A percentile compares a stretch with the other conserved stretches of the same genome.
phyloP scores from a whole-genome alignment of 2,113 vertebrate species.

The Mirounga angustirostris region DNA sequence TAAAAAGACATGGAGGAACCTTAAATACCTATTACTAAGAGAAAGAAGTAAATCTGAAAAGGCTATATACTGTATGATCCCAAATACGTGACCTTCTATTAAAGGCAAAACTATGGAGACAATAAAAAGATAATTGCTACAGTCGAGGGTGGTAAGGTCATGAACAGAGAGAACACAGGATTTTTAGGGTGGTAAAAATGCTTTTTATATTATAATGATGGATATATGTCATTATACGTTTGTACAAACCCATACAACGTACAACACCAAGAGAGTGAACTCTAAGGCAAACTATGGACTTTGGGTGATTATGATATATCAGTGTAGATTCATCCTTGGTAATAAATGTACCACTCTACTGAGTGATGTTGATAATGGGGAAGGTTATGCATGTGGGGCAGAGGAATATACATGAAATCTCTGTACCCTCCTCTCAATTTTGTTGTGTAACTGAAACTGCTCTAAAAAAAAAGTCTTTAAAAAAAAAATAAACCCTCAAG shows the following conservation, averaged over 20 bases:
- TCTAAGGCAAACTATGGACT: neutral
- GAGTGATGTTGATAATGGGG: neutral
- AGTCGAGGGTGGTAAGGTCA: neutral
- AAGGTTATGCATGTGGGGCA: neutral
- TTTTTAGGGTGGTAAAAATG: neutral
- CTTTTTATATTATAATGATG: neutral
- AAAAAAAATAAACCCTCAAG: neutral
- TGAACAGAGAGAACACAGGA: neutral
- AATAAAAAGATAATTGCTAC: neutral
- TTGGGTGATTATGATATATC: neutral
- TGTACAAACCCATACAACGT: neutral
- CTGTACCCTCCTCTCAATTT: neutral
- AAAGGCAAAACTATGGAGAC: neutral
- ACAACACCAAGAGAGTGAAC: neutral
- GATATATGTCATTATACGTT: neutral
- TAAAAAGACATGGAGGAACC: neutral
- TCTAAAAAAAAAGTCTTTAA: neutral
- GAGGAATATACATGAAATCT: neutral
- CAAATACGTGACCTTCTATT: neutral
- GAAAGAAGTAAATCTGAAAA: conserved; percentile 4
- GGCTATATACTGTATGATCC: neutral
- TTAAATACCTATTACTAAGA: neutral
- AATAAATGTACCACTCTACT: neutral
- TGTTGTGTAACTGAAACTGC: neutral
- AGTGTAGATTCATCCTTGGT: neutral